Percentiles rank a stretch among this genome's conserved stretches.
phyloP scores from a whole-genome alignment of 2,113 vertebrate species.

The Clarias magur region DNA sequence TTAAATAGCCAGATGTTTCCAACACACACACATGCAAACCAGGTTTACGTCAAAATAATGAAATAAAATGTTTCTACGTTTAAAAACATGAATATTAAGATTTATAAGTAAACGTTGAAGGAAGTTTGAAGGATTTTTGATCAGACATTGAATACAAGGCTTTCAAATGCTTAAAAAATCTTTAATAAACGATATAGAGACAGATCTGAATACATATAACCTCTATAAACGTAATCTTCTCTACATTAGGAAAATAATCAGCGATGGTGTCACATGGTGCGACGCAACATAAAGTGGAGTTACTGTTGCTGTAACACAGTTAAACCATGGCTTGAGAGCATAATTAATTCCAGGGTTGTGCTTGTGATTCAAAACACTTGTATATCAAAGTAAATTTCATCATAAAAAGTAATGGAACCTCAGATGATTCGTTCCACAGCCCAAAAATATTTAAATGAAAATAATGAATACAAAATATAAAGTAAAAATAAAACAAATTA shows the following conservation, averaged over 20 bases:
- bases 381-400: too few species aligned
- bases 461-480: too few species aligned
- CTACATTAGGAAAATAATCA: not conserved
- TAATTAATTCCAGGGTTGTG: too few species aligned
- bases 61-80: not conserved
- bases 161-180: not conserved
- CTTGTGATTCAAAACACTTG: too few species aligned
- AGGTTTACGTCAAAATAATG: not conserved
- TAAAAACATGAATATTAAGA: not conserved
- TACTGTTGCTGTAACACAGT: not conserved
- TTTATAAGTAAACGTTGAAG: not conserved
- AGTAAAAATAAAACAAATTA: too few species aligned
- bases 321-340: too few species aligned
- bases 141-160: not conserved
- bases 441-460: too few species aligned
- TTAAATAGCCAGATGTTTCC: not conserved
- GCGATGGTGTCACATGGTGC: not conserved
- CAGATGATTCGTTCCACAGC: too few species aligned
- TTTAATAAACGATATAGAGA: not conserved
- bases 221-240: not conserved
- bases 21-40: not conserved
- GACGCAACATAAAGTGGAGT: not conserved
- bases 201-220: not conserved
- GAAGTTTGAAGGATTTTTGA: not conserved
- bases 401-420: too few species aligned